A percentile compares a stretch with the other conserved stretches of the same genome.
Evolutionary conservation across 2,888 invertebrate species (phyloP).

Genomic region (Dasypogon diadema): DNA sequence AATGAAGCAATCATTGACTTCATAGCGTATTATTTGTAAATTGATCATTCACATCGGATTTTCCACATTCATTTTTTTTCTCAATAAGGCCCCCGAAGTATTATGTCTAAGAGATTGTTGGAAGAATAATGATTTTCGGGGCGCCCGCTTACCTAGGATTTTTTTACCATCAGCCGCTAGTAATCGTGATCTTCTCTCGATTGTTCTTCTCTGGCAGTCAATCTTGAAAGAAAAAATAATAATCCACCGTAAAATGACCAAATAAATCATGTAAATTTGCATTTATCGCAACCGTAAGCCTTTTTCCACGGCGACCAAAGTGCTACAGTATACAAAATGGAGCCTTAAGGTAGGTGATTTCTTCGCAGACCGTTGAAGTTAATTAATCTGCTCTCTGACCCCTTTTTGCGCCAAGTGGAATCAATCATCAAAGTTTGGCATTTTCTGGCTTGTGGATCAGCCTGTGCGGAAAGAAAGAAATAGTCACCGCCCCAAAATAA

Average conservation of each 20-base stretch:
- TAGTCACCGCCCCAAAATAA: slow-evolving; percentile 50
- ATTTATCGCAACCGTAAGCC: background rate
- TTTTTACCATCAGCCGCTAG: too few species aligned
- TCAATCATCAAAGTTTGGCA: slow-evolving; percentile 54
- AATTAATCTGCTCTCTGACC: slow-evolving; percentile 54
- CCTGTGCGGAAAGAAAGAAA: slow-evolving; percentile 45
- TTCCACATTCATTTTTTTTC: too few species aligned
- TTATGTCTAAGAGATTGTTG: too few species aligned
- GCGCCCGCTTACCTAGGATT: too few species aligned
- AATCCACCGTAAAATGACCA: background rate
- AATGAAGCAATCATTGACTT: too few species aligned
- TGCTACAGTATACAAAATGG: background rate
- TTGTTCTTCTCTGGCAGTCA: too few species aligned
- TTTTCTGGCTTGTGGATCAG: slow-evolving; percentile 48
- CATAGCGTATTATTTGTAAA: too few species aligned
- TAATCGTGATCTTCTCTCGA: too few species aligned
- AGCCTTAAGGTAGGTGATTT: background rate
- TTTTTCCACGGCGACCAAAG: background rate
- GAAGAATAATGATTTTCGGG: too few species aligned
- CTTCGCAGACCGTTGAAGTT: slow-evolving; percentile 35
- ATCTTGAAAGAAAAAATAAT: too few species aligned
- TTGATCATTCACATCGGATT: too few species aligned
- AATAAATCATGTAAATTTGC: slow-evolving; percentile 34
- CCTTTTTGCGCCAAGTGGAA: slow-evolving; percentile 48
- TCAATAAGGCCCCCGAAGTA: too few species aligned